Evolutionary conservation across 2,888 invertebrate genomes (phyloP).

Genomic region (Ichneumoninae sp.): DNA sequence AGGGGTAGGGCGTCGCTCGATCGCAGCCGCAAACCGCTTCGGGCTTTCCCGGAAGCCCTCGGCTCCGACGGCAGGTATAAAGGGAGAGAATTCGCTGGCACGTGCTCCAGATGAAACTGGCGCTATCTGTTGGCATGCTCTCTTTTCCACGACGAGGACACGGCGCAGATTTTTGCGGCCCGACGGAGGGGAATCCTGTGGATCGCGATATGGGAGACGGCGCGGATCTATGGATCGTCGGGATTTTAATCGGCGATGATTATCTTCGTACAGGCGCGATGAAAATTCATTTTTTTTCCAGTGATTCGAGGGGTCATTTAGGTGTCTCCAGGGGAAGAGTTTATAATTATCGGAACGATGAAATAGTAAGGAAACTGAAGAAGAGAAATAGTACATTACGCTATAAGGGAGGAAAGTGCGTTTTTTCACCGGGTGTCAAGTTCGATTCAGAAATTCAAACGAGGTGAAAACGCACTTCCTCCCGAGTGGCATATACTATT

Average conservation of each 20-base stretch:
- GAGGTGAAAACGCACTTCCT: no score
- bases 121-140: constrained; percentile 73
- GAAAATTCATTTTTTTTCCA: neutral
- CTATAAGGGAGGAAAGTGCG: no score
- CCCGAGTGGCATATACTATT: no score
- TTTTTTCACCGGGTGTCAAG: no score
- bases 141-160: constrained; percentile 1
- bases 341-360: neutral
- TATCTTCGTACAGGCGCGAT: neutral
- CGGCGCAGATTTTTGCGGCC: neutral
- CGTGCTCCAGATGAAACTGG: constrained; percentile 72
- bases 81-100: constrained; percentile 65
- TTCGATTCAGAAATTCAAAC: no score
- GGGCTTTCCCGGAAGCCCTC: constrained; percentile 73
- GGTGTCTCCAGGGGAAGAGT: neutral
- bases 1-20: constrained; percentile 76
- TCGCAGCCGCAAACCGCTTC: constrained; percentile 74
- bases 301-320: neutral
- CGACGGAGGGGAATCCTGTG: neutral
- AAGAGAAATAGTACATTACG: no score
- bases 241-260: neutral
- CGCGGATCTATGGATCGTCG: neutral
- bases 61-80: constrained; percentile 72
- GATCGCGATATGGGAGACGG: neutral
- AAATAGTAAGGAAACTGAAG: neutral